Conservation (phyloP, 2,797 vertebrate genomes). For the Bovichtus variegatus region DNA sequence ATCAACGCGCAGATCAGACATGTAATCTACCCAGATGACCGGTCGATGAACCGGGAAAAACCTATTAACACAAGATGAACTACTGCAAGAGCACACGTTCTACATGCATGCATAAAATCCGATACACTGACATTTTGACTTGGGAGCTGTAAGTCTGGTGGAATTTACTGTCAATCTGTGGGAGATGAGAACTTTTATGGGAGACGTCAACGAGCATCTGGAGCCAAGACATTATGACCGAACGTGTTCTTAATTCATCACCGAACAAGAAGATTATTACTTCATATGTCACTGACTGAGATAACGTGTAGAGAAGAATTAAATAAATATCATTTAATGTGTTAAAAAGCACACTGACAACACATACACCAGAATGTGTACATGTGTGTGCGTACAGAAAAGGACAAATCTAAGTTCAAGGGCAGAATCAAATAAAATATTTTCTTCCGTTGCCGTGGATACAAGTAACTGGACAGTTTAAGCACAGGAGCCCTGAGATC, state of each 20-base stretch:
- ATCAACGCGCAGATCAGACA: conserved; percentile 40
- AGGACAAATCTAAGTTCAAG: conserved; percentile 9
- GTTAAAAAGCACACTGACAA: not conserved
- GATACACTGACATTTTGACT: conserved; percentile 13
- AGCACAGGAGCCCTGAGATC: not conserved
- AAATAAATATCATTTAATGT: not conserved
- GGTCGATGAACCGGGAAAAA: conserved; percentile 40
- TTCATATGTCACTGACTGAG: not conserved
- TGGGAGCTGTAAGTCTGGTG: conserved; percentile 7
- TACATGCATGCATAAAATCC: conserved; percentile 37
- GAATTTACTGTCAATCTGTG: conserved; percentile 44
- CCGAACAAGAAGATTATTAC: conserved; percentile 5
- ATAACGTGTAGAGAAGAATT: not conserved
- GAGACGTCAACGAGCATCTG: conserved; percentile 15
- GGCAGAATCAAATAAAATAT: conserved; percentile 2
- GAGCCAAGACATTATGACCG: conserved; percentile 15
- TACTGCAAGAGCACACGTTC: conserved; percentile 19
- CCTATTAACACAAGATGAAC: conserved; percentile 42
- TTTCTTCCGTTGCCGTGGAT: conserved; percentile 12
- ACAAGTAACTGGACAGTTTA: conserved; percentile 5
- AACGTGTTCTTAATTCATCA: not conserved
- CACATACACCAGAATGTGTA: not conserved
- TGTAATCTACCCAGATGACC: conserved; percentile 46
- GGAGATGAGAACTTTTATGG: conserved; percentile 39
- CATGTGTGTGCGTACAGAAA: not conserved